Evolutionary conservation across 2,888 invertebrate genomes (phyloP), one percentile per base, ranked within the genome.

Genomic region (Gari tellinella): DNA sequence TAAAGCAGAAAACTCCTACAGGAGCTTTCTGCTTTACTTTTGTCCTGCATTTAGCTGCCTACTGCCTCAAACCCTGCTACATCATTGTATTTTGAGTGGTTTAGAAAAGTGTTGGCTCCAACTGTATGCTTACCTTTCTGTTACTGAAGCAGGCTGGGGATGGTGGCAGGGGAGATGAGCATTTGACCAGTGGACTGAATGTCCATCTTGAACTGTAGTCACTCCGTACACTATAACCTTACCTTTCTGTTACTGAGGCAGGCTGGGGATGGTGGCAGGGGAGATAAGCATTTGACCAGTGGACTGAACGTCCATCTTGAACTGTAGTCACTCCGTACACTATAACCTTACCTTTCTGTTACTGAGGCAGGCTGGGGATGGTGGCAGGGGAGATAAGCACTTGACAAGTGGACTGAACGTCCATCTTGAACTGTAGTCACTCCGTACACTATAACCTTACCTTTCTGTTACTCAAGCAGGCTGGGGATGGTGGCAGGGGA

Each of bases 401-500:
- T 64, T 58, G 23, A 68, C 70, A 8, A 84, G 23, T 10, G 84
- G 84, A 70, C 81, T 83, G 61, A 83, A 81, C 8, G 80, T 68
- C 79, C 80, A 83, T 8, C 52, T 53, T 17, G 73, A 38, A 45
- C 69, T 63, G 12, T 53, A 55, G 23, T 73, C 19, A 40, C 67
- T 74, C 3, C 52, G 46, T 31, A 41, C 51, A 40, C 72, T 79
- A 68, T 63, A 69, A n/a, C 61, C 48, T 40, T 63, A 45, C 37
- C 63, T 53, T 52, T 21, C n/a, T n/a, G 31, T n/a, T n/a, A n/a
- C 19, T 38, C 25, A 69, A 62, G 40, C 61, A 69, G 14, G 68
- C 76, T 45, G 84, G 84, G 23, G 84, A 76, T 5, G 83, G 83
- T 23, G 84, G 83, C 12, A 84, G 72, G 7, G 84, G 84, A 15